These are phyloP conservation scores for Megastigmus dorsalis DNA, from an alignment of 2,888 invertebrate genomes.

Conservation along the genomic window DNA sequence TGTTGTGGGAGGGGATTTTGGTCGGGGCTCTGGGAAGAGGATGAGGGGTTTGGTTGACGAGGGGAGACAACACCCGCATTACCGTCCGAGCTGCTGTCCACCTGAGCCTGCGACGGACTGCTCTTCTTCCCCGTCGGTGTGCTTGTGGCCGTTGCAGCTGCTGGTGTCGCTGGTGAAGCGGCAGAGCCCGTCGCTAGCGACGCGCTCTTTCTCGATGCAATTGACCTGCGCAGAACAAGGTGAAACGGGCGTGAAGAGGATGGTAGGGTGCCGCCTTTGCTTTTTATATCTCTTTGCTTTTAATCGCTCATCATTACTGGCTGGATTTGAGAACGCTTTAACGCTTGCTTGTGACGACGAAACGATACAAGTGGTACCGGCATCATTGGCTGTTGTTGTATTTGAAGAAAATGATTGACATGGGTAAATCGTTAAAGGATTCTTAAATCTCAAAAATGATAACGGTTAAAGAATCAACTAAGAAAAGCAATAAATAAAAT, in stretches of 20 bases:
- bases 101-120: slow-evolving; percentile 68
- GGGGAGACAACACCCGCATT: slow-evolving; percentile 76
- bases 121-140: slow-evolving; percentile 39
- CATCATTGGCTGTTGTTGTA: no score
- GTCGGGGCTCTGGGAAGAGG: slow-evolving; percentile 68
- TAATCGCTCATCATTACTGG: no score
- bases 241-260: slow-evolving; percentile 32
- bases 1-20: slow-evolving; percentile 59
- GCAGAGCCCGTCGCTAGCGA: slow-evolving; percentile 54
- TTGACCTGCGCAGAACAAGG: slow-evolving; percentile 63
- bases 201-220: slow-evolving; percentile 68
- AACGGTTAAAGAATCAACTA: no score
- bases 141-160: slow-evolving; percentile 44
- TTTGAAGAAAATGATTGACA: no score
- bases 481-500: no score
- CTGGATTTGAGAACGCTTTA: no score
- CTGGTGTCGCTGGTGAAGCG: slow-evolving; percentile 45
- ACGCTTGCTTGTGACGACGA: no score
- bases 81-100: slow-evolving; percentile 75
- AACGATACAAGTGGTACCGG: no score
- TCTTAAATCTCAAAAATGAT: no score
- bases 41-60: slow-evolving; percentile 73
- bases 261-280: slow-evolving; percentile 19
- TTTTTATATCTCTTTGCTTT: no score
- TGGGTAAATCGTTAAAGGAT: no score